Base-by-base conservation (phyloP, 1,140 invertebrate genomes). In the Agrilus planipennis region DNA sequence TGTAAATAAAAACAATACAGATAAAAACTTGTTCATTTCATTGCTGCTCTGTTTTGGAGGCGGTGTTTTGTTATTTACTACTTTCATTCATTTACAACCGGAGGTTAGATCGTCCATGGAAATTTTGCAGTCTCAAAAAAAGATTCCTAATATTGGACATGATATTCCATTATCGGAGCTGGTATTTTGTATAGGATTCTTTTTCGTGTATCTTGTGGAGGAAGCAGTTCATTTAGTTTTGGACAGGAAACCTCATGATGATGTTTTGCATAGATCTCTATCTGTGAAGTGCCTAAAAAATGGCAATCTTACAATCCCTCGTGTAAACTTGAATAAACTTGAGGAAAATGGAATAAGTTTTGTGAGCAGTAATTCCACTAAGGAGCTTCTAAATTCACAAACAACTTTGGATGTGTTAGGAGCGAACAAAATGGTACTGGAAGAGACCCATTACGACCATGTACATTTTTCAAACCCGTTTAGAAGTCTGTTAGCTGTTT, bases 41-140 rank as follows among this genome's bases (percentile, higher is more conserved):
- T 53, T 79, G 21, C 56, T 84, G 30, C 67, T 82, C 14, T 84
- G 81, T 57, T 84, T 84, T 58, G 82, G 82, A 9, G 84, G 80
- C n/a, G 84, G 84, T 1, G 84, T 88, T 2, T 68, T 88, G 22
- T 59, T 88, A 10, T 82, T 77, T 49, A 86, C 84, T 2, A 79
- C 79, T 14, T 79, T 86, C 51, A 58, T 84, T 4, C 83, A 88
- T 54, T 65, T 88, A 30, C 74, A 85, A 27, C 83, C 84, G 1
- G 84, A 87, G 61, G 76, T 83, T 0, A 66, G 78, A 22, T 70
- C 72, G 38, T 68, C 64, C 42, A 69, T 76, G 11, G 61, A 65
- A 6, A 45, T 44, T 2, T 44, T 70, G 9, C 45, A 61, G 19
- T 32, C 46, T 5, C 60, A 64, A 18, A 58, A 68, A 20, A 60